These are phyloP conservation scores for Hydrozoanthus tunicans DNA, from an alignment of 64 coral and sea anemone species.

Conservation along the genomic window DNA sequence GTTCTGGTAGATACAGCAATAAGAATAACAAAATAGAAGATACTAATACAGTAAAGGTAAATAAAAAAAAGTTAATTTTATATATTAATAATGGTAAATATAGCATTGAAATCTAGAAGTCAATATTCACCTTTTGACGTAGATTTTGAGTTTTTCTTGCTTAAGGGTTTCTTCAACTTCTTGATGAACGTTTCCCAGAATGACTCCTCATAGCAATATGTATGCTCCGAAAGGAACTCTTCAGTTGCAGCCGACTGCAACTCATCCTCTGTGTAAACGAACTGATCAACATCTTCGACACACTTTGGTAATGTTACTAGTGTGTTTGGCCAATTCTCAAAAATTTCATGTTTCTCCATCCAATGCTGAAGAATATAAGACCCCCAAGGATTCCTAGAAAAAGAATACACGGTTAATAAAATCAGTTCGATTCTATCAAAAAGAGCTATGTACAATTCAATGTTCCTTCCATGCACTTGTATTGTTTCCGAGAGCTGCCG, in stretches of 20 bases:
- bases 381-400: not conserved
- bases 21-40: too few species aligned
- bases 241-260: not conserved
- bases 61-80: too few species aligned
- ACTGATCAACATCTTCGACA: not conserved
- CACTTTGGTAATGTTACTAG: not conserved
- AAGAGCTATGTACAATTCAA: too few species aligned
- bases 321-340: slow-evolving; percentile 32
- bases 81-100: not conserved
- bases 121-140: not conserved
- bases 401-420: not conserved
- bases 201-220: slow-evolving; percentile 3
- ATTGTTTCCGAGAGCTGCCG: too few species aligned
- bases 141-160: not conserved
- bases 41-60: too few species aligned
- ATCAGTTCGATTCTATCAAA: too few species aligned
- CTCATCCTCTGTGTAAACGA: not conserved
- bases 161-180: slow-evolving; percentile 16
- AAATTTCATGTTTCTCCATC: slow-evolving; percentile 31
- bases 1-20: too few species aligned
- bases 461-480: too few species aligned
- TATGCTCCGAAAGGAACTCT: not conserved
- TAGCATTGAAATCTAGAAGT: not conserved
- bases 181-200: not conserved
- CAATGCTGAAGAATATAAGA: slow-evolving; percentile 2